phyloP scores from a whole-genome alignment of 1,140 invertebrate species.

The Drosophila tropicalis region DNA sequence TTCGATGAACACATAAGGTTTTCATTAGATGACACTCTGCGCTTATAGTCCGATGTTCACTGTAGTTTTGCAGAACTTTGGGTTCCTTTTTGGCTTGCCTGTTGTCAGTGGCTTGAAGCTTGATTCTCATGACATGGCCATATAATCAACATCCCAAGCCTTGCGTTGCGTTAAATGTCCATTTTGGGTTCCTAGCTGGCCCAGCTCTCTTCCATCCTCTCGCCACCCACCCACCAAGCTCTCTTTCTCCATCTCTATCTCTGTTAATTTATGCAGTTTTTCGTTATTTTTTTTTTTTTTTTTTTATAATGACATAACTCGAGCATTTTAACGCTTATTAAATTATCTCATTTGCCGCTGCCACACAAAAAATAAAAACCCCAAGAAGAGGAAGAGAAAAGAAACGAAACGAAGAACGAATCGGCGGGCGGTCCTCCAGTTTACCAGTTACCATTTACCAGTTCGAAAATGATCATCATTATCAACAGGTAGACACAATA shows the following conservation, averaged over 20 bases:
- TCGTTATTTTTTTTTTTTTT: too few species aligned
- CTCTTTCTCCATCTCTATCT: not conserved
- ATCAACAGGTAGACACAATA: conserved; percentile 73
- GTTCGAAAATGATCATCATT: conserved; percentile 2
- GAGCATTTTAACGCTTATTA: conserved; percentile 83
- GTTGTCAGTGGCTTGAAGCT: conserved; percentile 32
- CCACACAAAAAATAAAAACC: not conserved
- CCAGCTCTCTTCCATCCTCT: not conserved
- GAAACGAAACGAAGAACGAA: not conserved
- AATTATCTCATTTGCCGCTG: conserved; percentile 82
- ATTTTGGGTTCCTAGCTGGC: conserved; percentile 65
- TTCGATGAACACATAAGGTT: not conserved
- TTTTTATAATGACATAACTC: conserved; percentile 83
- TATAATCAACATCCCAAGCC: conserved; percentile 54
- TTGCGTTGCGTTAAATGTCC: conserved; percentile 72
- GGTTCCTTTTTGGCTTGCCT: conserved; percentile 22
- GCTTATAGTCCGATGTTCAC: not conserved
- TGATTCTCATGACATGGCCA: conserved; percentile 57
- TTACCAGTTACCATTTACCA: not conserved
- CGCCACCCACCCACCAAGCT: too few species aligned
- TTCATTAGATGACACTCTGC: not conserved
- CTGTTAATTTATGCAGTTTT: conserved; percentile 67
- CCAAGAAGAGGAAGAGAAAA: not conserved
- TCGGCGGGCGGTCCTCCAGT: conserved; percentile 66
- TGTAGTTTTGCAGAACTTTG: conserved; percentile 16